phyloP scores from a whole-genome alignment of 2,797 vertebrate genomes.

The Sebastes flavidus region DNA sequence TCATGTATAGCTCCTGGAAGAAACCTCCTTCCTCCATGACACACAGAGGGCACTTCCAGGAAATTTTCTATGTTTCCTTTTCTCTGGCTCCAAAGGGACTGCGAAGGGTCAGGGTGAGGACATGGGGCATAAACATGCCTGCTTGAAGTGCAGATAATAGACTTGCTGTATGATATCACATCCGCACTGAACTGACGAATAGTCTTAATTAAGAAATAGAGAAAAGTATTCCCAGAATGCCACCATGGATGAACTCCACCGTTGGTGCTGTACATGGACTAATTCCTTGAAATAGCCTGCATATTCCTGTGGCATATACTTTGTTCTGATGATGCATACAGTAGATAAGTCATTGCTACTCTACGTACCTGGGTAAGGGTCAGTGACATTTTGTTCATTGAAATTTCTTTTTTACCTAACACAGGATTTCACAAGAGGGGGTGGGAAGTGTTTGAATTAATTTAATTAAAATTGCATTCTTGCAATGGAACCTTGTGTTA shows the following conservation, averaged over 20 bases:
- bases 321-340: slow-evolving; percentile 16
- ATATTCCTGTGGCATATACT: slow-evolving; percentile 22
- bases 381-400: neutral
- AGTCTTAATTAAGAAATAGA: slow-evolving; percentile 10
- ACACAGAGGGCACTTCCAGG: slow-evolving; percentile 58
- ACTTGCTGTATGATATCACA: neutral
- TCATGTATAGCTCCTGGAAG: neutral
- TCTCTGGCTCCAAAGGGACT: slow-evolving; percentile 46
- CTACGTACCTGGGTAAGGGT: neutral
- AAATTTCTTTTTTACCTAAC: neutral
- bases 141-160: slow-evolving; percentile 1
- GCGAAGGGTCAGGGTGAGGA: slow-evolving; percentile 37
- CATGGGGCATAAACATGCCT: slow-evolving; percentile 21
- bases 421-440: neutral
- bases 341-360: neutral
- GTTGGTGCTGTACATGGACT: slow-evolving; percentile 20
- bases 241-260: slow-evolving; percentile 31
- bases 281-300: slow-evolving; percentile 42
- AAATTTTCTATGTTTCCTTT: slow-evolving; percentile 61
- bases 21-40: slow-evolving; percentile 17
- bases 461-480: neutral
- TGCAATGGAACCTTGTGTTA: neutral
- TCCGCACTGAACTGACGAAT: neutral
- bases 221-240: slow-evolving; percentile 59
- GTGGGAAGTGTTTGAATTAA: neutral